phyloP scores from a whole-genome alignment of 2,113 vertebrate species.

The Thinocorus orbignyianus region DNA sequence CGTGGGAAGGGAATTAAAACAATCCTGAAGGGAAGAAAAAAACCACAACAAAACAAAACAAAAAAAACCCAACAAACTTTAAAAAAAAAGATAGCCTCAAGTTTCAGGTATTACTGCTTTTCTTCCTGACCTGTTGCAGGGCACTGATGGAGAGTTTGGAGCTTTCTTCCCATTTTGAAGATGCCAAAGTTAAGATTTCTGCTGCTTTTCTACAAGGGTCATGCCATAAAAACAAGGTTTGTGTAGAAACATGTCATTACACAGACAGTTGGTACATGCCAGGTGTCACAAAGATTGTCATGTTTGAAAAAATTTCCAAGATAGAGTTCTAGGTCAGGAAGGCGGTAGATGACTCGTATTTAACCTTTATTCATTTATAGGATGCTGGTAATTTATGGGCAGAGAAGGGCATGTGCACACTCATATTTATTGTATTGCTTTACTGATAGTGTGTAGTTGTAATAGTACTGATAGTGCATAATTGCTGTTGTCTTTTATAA shows the following conservation, averaged over 20 bases:
- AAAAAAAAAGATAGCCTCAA: no score
- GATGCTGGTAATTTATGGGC: not conserved
- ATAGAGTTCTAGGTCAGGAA: not conserved
- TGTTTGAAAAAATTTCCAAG: not conserved
- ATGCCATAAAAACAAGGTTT: not conserved
- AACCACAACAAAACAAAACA: no score
- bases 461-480: no score
- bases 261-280: fast-evolving
- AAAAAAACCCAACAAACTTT: no score
- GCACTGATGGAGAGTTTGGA: not conserved
- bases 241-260: not conserved
- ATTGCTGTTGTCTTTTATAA: not conserved
- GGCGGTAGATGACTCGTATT: not conserved
- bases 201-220: not conserved
- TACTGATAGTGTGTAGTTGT: not conserved
- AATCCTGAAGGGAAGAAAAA: not conserved
- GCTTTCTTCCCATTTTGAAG: not conserved
- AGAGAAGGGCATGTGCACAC: fast-evolving
- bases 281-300: not conserved
- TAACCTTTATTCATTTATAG: not conserved
- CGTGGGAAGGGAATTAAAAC: not conserved
- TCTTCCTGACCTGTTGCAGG: not conserved
- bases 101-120: not conserved
- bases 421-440: fast-evolving
- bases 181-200: not conserved